A percentile compares a stretch with the other conserved stretches of the same genome.
phyloP scores from a whole-genome alignment of 2,888 invertebrate genomes.

The Troglohyphantes excavatus region DNA sequence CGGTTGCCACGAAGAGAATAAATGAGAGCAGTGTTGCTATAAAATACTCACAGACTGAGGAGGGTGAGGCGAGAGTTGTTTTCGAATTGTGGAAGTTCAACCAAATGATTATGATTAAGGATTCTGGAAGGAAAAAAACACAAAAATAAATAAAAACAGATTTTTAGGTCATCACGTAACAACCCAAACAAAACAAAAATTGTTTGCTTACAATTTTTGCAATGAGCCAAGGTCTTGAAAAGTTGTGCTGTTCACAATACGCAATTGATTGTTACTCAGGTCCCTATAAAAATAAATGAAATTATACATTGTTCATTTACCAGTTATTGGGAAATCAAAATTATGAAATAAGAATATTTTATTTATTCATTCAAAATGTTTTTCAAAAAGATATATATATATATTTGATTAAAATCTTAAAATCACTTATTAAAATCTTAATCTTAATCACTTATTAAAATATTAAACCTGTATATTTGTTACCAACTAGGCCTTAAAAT shows the following conservation, averaged over 20 bases:
- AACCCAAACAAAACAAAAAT: conserved; percentile 82
- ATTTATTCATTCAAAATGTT: too few relatives aligned
- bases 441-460: too few relatives aligned
- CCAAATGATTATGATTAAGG: conserved; percentile 86
- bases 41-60: conserved; percentile 84
- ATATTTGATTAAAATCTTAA: too few relatives aligned
- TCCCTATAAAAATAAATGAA: conserved; percentile 85
- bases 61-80: conserved; percentile 83
- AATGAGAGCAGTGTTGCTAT: too few relatives aligned
- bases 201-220: conserved; percentile 85
- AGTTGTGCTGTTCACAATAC: conserved; percentile 84
- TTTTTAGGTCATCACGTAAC: conserved; percentile 74
- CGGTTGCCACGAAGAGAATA: too few relatives aligned
- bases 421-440: too few relatives aligned
- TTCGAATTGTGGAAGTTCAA: conserved; percentile 84
- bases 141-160: conserved; percentile 38
- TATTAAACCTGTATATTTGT: too few relatives aligned
- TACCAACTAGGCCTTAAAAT: too few relatives aligned
- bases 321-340: too few relatives aligned
- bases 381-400: too few relatives aligned
- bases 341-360: too few relatives aligned
- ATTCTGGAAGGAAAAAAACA: conserved; percentile 82
- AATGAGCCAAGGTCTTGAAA: conserved; percentile 84
- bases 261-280: conserved; percentile 85
- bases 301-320: too few relatives aligned